These are phyloP conservation scores for Trichoplusia ni DNA, from an alignment of 1,140 invertebrate species.

Conservation along the genomic window DNA sequence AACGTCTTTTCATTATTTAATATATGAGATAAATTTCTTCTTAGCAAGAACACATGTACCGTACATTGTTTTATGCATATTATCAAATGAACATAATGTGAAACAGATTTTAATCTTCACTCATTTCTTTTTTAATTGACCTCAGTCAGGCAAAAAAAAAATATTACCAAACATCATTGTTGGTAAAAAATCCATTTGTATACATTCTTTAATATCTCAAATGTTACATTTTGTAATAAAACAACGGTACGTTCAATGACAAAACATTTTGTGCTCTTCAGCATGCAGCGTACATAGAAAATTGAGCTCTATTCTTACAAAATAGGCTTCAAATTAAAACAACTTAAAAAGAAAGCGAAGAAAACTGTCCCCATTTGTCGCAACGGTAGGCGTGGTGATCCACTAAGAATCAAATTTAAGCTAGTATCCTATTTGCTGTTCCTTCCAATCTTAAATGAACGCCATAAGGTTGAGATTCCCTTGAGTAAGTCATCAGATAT, in stretches of 20 bases:
- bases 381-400: conserved; percentile 63
- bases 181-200: conserved; percentile 30
- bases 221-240: conserved; percentile 24
- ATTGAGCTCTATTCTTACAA: background rate
- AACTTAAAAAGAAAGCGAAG: conserved; percentile 28
- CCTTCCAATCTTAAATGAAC: background rate
- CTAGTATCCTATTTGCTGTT: conserved; percentile 12
- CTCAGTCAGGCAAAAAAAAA: conserved; percentile 7
- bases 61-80: no score
- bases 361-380: conserved; percentile 67
- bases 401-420: conserved; percentile 40
- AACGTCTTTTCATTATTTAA: no score
- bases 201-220: conserved; percentile 8
- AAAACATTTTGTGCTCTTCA: conserved; percentile 6
- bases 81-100: no score
- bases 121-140: no score
- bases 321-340: conserved; percentile 3
- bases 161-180: conserved; percentile 22
- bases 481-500: background rate
- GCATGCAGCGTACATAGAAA: background rate
- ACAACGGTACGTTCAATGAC: conserved; percentile 18
- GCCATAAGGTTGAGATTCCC: conserved; percentile 28
- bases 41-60: no score
- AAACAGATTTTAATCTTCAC: no score
- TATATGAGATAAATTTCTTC: no score